Evolutionary conservation across 2,888 invertebrate genomes (phyloP), one percentile per base, ranked within the genome.

Genomic region (Acanthococcus lagerstroemiae): DNA sequence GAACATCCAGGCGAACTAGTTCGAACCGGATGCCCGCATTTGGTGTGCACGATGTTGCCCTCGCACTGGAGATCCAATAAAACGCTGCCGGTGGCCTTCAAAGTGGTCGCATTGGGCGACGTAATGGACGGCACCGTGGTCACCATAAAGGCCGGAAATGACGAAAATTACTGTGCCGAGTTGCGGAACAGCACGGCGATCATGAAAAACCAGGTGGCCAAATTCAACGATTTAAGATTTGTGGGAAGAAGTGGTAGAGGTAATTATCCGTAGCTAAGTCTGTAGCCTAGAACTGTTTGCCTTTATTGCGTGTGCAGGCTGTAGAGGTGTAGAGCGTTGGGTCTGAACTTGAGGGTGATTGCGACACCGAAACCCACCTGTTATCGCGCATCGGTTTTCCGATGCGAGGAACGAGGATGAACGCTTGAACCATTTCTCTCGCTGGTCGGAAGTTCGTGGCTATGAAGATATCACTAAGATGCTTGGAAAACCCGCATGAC

Each of bases 41-140:
- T 96, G 76, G 87, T 95, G 72, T 80, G 74, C 71, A 93, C 95
- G 69, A 88, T 90, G 30, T 78, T 97, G 71, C 96, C 97, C 56
- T 86, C 86, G 0, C 97, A 97, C 76, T 97, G 96, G 96, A 82
- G 97, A 69, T 95, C 87, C 30, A 97, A 97, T 80, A 97, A 97
- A 79, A 95, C 95, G 12, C 80, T 97, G 63, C 96, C 96, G 69
- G 86, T 91, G 70, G 93, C 94, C 61, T 97, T 97, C 80, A 93
- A 94, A 79, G 94, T 95, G 73, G 86, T 95, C 65, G 89, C 93
- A 0, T 80, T 95, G 60, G 93, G 94, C 12, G 94, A 95, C 73
- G 87, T 95, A 55, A 85, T 88, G 71, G 95, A 96, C 77, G 95
- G 95, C 44, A 96, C 96, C 19, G 82, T 91, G 76, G 95, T 96